Evolutionary conservation across 2,113 vertebrate genomes (phyloP), one percentile per base, ranked within the genome.

Genomic region (Polypterus senegalus): DNA sequence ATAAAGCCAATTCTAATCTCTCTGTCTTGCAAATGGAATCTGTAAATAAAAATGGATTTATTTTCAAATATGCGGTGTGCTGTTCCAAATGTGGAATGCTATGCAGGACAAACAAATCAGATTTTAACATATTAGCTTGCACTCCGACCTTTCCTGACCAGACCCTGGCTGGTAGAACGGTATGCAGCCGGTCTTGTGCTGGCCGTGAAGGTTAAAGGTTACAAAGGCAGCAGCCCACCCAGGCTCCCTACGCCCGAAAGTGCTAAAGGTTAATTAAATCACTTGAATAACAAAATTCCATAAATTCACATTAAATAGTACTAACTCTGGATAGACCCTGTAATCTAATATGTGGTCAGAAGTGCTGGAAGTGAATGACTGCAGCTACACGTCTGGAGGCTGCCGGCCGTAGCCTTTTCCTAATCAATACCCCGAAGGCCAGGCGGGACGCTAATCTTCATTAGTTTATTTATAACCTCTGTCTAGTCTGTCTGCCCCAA

Each of bases 241-340:
- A 83, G 88, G 88, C 88, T 89, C 83, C 71, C 81, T 81, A 77
- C 55, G 72, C 69, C 76, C 82, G 85, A 85, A 87, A 79, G 79
- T 73, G 74, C 64, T 54, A 80, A 76, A 79, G 84, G 81, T 89
- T 92, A 89, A 92, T 92, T 90, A 80, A 82, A 89, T 91, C 80
- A 87, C 71, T 83, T 44, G 64, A 62, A 73, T 67, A 77, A 68
- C 66, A 8, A 8, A 66, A 66, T 54, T 64, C 65, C 63, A 48
- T 5, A 47, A 72, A 72, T 78, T 63, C 54, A 67, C 73, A 73
- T 76, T 69, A 68, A 79, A 74, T 5, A 44, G 66, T 59, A 43
- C 61, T 52, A 55, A 52, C 69, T 62, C 57, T 59, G 54, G 68
- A 54, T 51, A 54, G 66, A n/a, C 5, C 61, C 11, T 61, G 66